Conservation (phyloP, 2,797 vertebrate genomes). For the Borostomias antarcticus region DNA sequence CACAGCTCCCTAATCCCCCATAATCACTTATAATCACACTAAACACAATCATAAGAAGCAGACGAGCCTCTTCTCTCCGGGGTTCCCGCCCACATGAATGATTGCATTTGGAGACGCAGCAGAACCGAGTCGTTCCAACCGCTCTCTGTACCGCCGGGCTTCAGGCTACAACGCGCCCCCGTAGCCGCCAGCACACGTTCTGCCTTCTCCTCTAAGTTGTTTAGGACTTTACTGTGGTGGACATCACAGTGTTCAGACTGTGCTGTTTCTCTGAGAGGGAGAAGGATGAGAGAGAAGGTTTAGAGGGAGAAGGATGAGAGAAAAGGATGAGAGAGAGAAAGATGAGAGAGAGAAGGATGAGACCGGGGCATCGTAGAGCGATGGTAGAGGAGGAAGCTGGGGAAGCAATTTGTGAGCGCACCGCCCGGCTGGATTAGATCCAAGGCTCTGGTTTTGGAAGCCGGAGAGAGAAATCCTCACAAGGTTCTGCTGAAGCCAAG, state of each 20-base stretch:
- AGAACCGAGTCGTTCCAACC: no score
- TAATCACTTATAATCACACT: background rate
- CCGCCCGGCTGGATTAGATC: conserved; percentile 67
- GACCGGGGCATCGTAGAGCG: conserved; percentile 25
- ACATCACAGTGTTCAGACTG: no score
- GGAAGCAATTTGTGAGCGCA: conserved; percentile 38
- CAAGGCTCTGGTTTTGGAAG: conserved; percentile 62
- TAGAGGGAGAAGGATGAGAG: background rate
- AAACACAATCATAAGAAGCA: background rate
- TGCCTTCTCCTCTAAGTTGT: no score
- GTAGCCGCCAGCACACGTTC: no score
- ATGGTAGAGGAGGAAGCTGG: conserved; percentile 33
- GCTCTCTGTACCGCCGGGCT: no score
- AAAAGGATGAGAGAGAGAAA: background rate
- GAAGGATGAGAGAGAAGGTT: no score
- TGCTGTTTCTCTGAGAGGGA: background rate
- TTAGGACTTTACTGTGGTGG: no score
- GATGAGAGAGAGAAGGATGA: conserved; percentile 21
- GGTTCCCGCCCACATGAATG: conserved; percentile 28
- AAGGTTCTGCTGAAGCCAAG: background rate
- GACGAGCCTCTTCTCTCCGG: conserved; percentile 23
- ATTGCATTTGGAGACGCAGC: conserved; percentile 45
- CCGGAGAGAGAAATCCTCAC: conserved; percentile 52
- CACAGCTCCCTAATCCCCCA: background rate
- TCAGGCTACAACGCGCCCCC: no score